A percentile compares a stretch with the other conserved stretches of the same genome.
Conservation (phyloP, 2,113 vertebrate species). For the Elephas maximus region DNA sequence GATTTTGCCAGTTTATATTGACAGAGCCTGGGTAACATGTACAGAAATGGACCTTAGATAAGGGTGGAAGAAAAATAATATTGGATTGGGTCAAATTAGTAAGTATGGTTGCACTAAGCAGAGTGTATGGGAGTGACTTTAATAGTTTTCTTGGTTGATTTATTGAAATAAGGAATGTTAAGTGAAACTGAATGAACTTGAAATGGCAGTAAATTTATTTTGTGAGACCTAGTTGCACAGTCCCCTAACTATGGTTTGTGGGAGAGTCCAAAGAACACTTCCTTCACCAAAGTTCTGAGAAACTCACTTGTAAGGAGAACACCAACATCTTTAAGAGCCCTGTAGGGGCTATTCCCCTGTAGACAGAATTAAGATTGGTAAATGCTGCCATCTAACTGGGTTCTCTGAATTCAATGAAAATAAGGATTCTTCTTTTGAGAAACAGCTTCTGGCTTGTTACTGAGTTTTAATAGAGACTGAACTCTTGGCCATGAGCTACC, state of each 20-base stretch:
- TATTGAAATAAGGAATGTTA: not conserved
- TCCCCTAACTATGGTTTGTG: not conserved
- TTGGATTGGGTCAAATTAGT: not conserved
- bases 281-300: not conserved
- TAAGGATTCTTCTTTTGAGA: not conserved
- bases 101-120: not conserved
- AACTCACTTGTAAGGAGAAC: not conserved
- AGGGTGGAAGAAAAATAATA: not conserved
- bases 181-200: not conserved
- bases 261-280: not conserved
- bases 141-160: not conserved
- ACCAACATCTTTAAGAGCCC: not conserved
- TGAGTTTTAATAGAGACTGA: not conserved
- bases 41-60: not conserved
- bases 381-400: not conserved
- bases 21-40: not conserved
- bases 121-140: not conserved
- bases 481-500: not conserved
- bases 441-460: not conserved
- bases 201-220: not conserved
- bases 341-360: not conserved
- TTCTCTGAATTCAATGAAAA: constrained; percentile 18
- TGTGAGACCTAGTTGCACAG: not conserved
- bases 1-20: not conserved
- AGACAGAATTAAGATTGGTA: not conserved